phyloP scores from a whole-genome alignment of 2,888 invertebrate species.

The Perithous albicinctus region DNA sequence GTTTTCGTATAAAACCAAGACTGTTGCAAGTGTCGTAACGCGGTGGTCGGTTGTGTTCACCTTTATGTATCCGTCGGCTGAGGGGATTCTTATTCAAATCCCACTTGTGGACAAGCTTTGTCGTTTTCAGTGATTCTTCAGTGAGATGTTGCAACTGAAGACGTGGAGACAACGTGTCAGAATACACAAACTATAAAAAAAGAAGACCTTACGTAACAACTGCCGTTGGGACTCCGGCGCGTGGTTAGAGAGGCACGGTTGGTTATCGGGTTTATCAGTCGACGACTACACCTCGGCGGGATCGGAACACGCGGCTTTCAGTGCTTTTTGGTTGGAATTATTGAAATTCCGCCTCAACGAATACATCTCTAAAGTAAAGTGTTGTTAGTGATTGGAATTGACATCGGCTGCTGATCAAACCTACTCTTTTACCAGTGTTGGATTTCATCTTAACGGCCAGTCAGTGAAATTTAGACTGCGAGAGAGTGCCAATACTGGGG shows the following conservation, averaged over 20 bases:
- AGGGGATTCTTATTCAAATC: no score
- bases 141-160: slow-evolving; percentile 11
- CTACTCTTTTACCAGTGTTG: no score
- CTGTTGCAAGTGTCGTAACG: slow-evolving; percentile 6
- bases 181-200: slow-evolving; percentile 19
- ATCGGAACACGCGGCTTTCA: slow-evolving; percentile 14
- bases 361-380: no score
- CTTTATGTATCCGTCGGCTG: no score
- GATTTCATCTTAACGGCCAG: neutral
- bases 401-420: neutral
- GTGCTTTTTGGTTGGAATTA: no score
- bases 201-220: slow-evolving; percentile 32
- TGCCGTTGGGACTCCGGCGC: neutral
- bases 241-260: neutral
- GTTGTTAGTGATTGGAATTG: neutral
- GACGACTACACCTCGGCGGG: slow-evolving; percentile 28
- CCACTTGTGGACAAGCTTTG: no score
- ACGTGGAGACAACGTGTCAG: slow-evolving; percentile 18
- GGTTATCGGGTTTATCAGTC: slow-evolving; percentile 72
- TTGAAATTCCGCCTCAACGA: no score
- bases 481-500: neutral
- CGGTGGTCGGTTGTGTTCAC: no score
- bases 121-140: neutral
- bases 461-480: slow-evolving; percentile 10
- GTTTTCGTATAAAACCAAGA: neutral